These are phyloP conservation scores for Drosophila dives DNA, from an alignment of 2,888 invertebrate genomes.

Conservation along the genomic window DNA sequence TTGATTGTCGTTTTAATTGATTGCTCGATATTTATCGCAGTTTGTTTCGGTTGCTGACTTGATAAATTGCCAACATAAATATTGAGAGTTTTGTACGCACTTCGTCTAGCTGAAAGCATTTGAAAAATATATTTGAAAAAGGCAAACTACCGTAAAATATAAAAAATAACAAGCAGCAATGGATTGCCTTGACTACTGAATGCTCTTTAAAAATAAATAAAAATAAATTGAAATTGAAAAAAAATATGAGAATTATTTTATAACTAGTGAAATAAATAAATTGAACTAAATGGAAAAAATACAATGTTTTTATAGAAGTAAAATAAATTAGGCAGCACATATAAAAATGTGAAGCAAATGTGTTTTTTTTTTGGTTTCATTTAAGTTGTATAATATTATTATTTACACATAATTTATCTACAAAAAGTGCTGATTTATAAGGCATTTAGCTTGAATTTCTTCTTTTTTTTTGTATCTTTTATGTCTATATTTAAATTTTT, in stretches of 20 bases:
- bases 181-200: neutral
- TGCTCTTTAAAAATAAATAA: constrained; percentile 25
- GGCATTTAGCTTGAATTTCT: neutral
- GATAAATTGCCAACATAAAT: constrained; percentile 46
- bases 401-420: neutral
- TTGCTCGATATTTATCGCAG: constrained; percentile 44
- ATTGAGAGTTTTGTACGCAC: constrained; percentile 11
- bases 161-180: neutral
- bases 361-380: neutral
- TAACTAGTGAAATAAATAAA: neutral
- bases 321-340: neutral
- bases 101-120: constrained; percentile 27
- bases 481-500: no score
- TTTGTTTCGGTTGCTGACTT: constrained; percentile 33
- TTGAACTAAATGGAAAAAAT: neutral
- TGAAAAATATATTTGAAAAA: constrained; percentile 41
- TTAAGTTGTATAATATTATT: neutral
- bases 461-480: no score
- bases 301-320: neutral
- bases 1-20: neutral
- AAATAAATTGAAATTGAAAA: no score
- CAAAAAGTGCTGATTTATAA: neutral
- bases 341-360: neutral
- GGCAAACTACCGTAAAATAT: constrained; percentile 36
- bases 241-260: accelerated